Conservation (phyloP, 2,888 invertebrate species). For the Petrolisthes manimaculis region DNA sequence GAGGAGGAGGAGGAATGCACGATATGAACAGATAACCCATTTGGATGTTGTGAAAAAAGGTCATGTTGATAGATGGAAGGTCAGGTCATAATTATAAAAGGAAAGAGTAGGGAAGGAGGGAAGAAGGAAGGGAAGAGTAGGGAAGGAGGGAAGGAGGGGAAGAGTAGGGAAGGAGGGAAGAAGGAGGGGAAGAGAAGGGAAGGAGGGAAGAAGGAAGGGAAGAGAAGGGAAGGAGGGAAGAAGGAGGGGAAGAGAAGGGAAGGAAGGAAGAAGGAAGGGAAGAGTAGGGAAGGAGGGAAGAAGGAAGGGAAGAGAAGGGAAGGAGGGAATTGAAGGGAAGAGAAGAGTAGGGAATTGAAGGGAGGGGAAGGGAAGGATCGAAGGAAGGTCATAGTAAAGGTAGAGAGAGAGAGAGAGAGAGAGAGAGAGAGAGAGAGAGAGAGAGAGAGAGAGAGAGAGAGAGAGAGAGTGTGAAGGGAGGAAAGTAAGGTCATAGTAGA, state of each 20-base stretch:
- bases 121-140: neutral
- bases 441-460: neutral
- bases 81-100: neutral
- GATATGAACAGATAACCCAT: neutral
- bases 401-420: too few relatives aligned
- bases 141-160: neutral
- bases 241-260: neutral
- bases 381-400: neutral
- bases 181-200: neutral
- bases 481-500: neutral
- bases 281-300: neutral
- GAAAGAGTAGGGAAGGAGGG: neutral
- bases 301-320: too few relatives aligned
- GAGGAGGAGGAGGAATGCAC: neutral
- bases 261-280: neutral
- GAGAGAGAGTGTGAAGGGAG: neutral
- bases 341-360: neutral
- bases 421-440: neutral
- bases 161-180: neutral
- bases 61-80: neutral
- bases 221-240: neutral
- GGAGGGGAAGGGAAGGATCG: neutral
- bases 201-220: neutral
- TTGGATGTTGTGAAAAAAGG: neutral
- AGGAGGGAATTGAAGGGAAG: neutral